Percentiles rank a stretch among this genome's conserved stretches.
phyloP scores from a whole-genome alignment of 2,797 vertebrate species.

The Naso thynnoides region DNA sequence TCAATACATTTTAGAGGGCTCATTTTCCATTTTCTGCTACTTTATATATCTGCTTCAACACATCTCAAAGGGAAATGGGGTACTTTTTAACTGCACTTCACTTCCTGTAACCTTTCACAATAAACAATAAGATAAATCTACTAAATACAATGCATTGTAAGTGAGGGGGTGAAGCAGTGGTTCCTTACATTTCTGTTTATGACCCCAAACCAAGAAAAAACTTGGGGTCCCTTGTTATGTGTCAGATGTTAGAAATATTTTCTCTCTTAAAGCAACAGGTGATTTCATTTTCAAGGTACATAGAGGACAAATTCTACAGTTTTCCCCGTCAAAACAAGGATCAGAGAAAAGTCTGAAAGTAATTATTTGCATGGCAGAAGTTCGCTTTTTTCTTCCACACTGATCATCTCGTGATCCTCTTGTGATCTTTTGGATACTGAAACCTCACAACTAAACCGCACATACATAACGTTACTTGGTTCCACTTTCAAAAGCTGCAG shows the following conservation, averaged over 20 bases:
- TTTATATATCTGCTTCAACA: not conserved
- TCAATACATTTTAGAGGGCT: not conserved
- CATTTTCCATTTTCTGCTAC: not conserved
- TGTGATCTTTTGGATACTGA: not conserved
- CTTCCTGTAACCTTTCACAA: not conserved
- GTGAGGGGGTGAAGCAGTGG: no score
- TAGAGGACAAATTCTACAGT: not conserved
- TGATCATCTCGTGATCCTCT: not conserved
- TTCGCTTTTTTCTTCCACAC: not conserved
- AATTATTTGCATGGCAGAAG: not conserved
- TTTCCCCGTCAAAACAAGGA: not conserved
- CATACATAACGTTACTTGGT: no score
- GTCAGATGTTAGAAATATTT: not conserved
- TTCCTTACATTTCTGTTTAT: not conserved
- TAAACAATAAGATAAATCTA: not conserved
- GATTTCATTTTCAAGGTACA: rapidly evolving
- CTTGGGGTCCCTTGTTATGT: no score
- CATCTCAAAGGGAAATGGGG: not conserved
- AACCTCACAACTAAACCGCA: not conserved
- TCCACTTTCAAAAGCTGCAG: no score
- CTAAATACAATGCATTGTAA: not conserved
- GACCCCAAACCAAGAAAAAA: not conserved
- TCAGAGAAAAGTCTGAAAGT: not conserved
- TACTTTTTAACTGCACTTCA: no score
- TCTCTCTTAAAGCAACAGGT: not conserved